A percentile compares a stretch with the other conserved stretches of the same genome.
phyloP scores from a whole-genome alignment of 1,140 invertebrate species.

The Drosophila tani region DNA sequence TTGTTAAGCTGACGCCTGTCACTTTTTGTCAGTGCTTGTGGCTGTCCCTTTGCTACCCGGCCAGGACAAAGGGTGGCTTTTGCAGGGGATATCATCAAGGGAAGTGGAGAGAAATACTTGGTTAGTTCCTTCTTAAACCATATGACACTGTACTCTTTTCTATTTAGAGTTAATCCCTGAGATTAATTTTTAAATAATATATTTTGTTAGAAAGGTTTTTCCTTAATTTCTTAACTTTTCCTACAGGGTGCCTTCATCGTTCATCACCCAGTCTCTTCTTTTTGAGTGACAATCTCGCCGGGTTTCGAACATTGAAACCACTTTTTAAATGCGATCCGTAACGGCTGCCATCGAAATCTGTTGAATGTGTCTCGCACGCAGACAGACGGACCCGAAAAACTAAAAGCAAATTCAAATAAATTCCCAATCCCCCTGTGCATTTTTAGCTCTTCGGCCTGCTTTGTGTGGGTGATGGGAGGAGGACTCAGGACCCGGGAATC shows the following conservation, averaged over 20 bases:
- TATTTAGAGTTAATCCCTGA: too few relatives aligned
- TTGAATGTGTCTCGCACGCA: constrained; percentile 66
- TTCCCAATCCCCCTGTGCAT: constrained; percentile 83
- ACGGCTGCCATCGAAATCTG: constrained; percentile 81
- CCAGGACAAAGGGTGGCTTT: neutral
- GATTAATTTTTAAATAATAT: too few relatives aligned
- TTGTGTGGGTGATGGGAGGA: constrained; percentile 25
- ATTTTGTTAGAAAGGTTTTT: neutral
- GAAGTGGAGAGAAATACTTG: constrained; percentile 4
- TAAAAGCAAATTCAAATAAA: constrained; percentile 85
- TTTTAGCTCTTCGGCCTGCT: constrained; percentile 69
- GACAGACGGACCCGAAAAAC: constrained; percentile 59
- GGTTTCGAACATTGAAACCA: constrained; percentile 70
- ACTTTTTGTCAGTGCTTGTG: constrained; percentile 53
- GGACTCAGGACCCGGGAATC: constrained; percentile 2
- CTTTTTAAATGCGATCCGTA: constrained; percentile 80
- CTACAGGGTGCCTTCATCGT: neutral
- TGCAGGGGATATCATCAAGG: neutral
- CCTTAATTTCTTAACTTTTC: too few relatives aligned
- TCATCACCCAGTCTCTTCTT: constrained; percentile 3
- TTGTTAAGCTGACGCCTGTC: constrained; percentile 81
- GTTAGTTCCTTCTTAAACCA: neutral
- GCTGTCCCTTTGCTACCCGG: constrained; percentile 39
- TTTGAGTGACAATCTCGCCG: neutral
- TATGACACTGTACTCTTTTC: too few relatives aligned